A percentile compares a stretch with the other conserved stretches of the same genome.
These are phyloP conservation scores for Semotilus atromaculatus DNA, from an alignment of 2,797 vertebrate species.

Conservation along the genomic window DNA sequence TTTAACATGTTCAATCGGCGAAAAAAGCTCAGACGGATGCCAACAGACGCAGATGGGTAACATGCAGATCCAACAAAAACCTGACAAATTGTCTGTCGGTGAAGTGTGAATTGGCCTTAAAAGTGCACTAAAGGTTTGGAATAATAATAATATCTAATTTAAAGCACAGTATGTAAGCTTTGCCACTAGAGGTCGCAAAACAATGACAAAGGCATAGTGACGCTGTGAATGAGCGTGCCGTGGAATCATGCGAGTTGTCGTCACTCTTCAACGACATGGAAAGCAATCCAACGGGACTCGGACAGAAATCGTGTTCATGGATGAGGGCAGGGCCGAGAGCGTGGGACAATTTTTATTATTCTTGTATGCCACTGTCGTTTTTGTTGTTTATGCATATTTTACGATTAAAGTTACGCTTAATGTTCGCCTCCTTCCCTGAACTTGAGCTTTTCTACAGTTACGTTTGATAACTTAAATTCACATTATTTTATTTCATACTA, in stretches of 20 bases:
- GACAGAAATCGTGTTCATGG: too few relatives aligned
- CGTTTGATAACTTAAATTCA: background rate
- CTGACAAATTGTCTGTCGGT: background rate
- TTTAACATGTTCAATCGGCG: background rate
- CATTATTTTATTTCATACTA: background rate
- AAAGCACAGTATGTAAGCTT: background rate
- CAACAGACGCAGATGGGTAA: background rate
- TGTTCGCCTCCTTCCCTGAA: background rate
- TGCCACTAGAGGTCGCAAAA: background rate
- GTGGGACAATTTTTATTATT: too few relatives aligned
- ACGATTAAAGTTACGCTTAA: too few relatives aligned
- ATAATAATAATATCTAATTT: background rate
- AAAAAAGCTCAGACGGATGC: background rate
- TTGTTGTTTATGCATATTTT: too few relatives aligned
- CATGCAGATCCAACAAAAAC: background rate
- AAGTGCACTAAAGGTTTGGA: background rate
- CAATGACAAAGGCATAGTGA: background rate
- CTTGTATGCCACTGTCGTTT: too few relatives aligned
- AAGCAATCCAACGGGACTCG: too few relatives aligned
- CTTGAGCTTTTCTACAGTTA: too few relatives aligned
- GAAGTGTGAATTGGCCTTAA: background rate
- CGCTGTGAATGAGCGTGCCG: too few relatives aligned
- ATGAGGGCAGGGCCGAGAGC: too few relatives aligned
- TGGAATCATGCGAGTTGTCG: background rate
- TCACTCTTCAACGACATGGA: background rate